Conservation (phyloP, 1,140 invertebrate species). For the Magallana angulata region DNA sequence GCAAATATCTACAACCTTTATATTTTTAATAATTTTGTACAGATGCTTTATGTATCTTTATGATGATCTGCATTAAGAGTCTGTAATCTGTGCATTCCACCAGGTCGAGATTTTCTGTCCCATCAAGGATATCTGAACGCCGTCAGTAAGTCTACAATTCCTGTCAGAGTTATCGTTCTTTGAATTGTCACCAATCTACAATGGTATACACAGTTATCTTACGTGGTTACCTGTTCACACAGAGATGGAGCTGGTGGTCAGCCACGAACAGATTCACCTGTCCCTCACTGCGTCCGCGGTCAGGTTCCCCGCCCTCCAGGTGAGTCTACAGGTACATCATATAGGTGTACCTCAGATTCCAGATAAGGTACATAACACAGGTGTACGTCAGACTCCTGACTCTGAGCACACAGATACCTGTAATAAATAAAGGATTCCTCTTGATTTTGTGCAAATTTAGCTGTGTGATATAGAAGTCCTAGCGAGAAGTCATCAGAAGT, state of each 20-base stretch:
- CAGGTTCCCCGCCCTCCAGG: constrained; percentile 63
- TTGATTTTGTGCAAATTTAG: not conserved
- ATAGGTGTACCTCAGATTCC: too few relatives aligned
- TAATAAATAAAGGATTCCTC: too few relatives aligned
- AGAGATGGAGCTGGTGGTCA: constrained; percentile 66
- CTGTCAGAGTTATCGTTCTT: constrained; percentile 4
- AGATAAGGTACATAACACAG: too few relatives aligned
- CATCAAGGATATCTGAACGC: constrained; percentile 62
- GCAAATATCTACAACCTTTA: constrained; percentile 45
- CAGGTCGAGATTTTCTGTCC: constrained; percentile 68
- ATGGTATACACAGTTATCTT: not conserved
- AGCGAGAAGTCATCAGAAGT: not conserved
- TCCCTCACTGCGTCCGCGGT: constrained; percentile 58
- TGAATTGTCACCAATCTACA: not conserved
- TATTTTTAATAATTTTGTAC: not conserved
- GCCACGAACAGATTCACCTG: constrained; percentile 58
- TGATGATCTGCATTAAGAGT: not conserved
- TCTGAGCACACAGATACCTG: too few relatives aligned
- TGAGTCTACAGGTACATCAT: not conserved
- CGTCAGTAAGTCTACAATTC: constrained; percentile 64
- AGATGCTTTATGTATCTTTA: not conserved
- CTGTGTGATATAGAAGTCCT: constrained; percentile 12
- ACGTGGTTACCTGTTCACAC: not conserved
- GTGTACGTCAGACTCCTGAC: too few relatives aligned
- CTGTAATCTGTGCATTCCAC: not conserved